Percentiles rank a stretch among this genome's conserved stretches.
These are phyloP conservation scores for Drosophila cognata DNA, from an alignment of 2,888 invertebrate species.

Conservation along the genomic window DNA sequence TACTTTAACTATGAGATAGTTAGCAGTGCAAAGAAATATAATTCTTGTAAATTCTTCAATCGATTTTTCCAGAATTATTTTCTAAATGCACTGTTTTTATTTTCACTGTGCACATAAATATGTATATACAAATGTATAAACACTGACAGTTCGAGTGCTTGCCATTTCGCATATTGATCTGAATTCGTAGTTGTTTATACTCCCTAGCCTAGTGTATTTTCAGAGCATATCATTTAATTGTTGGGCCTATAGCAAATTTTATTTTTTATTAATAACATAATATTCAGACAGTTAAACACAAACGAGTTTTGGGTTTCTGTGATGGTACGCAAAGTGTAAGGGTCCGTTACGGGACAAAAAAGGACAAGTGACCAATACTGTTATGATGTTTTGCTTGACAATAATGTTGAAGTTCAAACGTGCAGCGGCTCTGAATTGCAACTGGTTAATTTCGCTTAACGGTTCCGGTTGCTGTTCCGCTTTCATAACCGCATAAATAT, in stretches of 20 bases:
- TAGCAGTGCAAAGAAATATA: neutral
- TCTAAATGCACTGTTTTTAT: neutral
- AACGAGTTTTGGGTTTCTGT: neutral
- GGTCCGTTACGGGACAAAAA: neutral
- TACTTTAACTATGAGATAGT: neutral
- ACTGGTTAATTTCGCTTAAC: neutral
- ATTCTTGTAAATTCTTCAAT: neutral
- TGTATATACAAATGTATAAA: constrained; percentile 8
- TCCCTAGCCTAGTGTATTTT: neutral
- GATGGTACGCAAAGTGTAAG: neutral
- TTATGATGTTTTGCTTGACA: neutral
- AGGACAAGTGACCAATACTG: neutral
- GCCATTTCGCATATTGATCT: constrained; percentile 59
- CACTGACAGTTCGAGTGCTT: constrained; percentile 25
- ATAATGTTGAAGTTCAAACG: neutral
- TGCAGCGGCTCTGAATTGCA: neutral
- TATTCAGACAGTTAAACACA: neutral
- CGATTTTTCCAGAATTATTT: neutral
- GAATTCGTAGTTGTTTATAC: constrained; percentile 20
- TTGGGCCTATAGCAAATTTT: neutral
- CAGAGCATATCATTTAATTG: neutral
- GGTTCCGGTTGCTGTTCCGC: neutral
- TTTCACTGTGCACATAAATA: constrained; percentile 1
- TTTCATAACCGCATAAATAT: neutral
- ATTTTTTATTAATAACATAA: neutral